These are phyloP conservation scores for Zoanthus sansibaricus DNA, from an alignment of 92 coral and sea anemone species.

Conservation along the genomic window DNA sequence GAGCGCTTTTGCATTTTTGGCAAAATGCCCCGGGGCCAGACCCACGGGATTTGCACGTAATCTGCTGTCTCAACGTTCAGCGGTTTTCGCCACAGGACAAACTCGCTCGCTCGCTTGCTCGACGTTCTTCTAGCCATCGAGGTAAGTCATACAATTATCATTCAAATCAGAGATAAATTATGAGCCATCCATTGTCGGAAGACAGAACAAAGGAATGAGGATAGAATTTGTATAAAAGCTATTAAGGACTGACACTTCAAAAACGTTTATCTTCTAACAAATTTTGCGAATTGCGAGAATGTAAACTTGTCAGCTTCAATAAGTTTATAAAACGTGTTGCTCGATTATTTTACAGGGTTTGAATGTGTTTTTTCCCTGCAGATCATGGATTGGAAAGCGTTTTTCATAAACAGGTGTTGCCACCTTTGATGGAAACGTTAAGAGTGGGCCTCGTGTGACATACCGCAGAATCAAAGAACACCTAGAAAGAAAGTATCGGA, in stretches of 20 bases:
- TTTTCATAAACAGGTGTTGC: slow-evolving; percentile 31
- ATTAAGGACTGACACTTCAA: slow-evolving; percentile 51
- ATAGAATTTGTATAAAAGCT: slow-evolving; percentile 48
- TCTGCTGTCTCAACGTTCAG: slow-evolving; percentile 42
- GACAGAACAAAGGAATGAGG: slow-evolving; percentile 52
- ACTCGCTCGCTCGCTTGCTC: slow-evolving; percentile 32
- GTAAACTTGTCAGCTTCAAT: slow-evolving; percentile 42
- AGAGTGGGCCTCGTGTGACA: slow-evolving; percentile 58
- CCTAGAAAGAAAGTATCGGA: slow-evolving; percentile 50
- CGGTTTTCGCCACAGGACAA: slow-evolving; percentile 44
- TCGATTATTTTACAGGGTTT: slow-evolving; percentile 30
- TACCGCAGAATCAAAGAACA: slow-evolving; percentile 57
- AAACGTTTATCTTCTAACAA: slow-evolving; percentile 48
- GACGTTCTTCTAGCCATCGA: slow-evolving; percentile 33
- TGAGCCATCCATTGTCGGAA: slow-evolving; percentile 44
- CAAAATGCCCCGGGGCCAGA: slow-evolving; percentile 52
- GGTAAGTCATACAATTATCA: slow-evolving; percentile 45
- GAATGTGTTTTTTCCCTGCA: slow-evolving; percentile 43
- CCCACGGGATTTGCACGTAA: slow-evolving; percentile 54
- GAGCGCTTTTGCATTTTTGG: slow-evolving; percentile 55
- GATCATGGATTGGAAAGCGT: slow-evolving; percentile 56
- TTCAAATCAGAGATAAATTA: slow-evolving; percentile 51
- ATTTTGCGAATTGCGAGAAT: slow-evolving; percentile 47
- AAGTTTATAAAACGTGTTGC: slow-evolving; percentile 41
- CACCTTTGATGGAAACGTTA: slow-evolving; percentile 59